phyloP scores from a whole-genome alignment of 2,113 vertebrate species.

The Psettodes erumei region DNA sequence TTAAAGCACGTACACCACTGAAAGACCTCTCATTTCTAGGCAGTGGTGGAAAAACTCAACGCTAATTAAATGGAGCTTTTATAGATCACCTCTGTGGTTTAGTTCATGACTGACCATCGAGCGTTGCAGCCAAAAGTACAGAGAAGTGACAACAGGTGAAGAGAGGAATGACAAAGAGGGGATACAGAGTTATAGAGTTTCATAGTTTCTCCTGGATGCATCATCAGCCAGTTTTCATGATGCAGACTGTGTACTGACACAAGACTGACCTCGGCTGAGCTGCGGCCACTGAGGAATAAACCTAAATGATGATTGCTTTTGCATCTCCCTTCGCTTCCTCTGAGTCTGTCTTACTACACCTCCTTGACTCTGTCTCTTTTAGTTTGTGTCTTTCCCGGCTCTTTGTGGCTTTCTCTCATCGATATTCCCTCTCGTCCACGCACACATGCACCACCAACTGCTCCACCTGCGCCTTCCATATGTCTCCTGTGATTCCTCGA shows the following conservation, averaged over 20 bases:
- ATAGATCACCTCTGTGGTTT: slow-evolving; percentile 44
- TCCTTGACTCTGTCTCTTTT: slow-evolving; percentile 27
- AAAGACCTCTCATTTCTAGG: slow-evolving; percentile 9
- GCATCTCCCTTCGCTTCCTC: slow-evolving; percentile 75
- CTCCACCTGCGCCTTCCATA: slow-evolving; percentile 6
- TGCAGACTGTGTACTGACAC: slow-evolving; percentile 66
- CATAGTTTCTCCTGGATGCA: slow-evolving; percentile 53
- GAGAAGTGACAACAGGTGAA: slow-evolving; percentile 45
- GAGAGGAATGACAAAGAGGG: slow-evolving; percentile 34
- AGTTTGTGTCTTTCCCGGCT: slow-evolving; percentile 20
- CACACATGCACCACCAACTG: slow-evolving; percentile 23
- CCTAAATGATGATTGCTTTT: slow-evolving; percentile 82
- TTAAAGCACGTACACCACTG: slow-evolving; percentile 12
- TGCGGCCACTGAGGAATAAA: slow-evolving; percentile 63
- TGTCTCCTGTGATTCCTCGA: slow-evolving; percentile 32
- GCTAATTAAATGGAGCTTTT: slow-evolving; percentile 30
- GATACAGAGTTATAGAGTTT: slow-evolving; percentile 33
- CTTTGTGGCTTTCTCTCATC: slow-evolving; percentile 23
- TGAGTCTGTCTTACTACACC: slow-evolving; percentile 36
- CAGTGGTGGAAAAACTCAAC: slow-evolving; percentile 12
- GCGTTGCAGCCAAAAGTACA: slow-evolving; percentile 32
- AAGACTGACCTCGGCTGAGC: slow-evolving; percentile 61
- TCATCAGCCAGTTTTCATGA: slow-evolving; percentile 75
- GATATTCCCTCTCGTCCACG: slow-evolving; percentile 18
- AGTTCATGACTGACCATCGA: slow-evolving; percentile 43